Conservation (phyloP, 30 jellyfish, hydroid and myxozoan species). For the Kudoa iwatai region DNA sequence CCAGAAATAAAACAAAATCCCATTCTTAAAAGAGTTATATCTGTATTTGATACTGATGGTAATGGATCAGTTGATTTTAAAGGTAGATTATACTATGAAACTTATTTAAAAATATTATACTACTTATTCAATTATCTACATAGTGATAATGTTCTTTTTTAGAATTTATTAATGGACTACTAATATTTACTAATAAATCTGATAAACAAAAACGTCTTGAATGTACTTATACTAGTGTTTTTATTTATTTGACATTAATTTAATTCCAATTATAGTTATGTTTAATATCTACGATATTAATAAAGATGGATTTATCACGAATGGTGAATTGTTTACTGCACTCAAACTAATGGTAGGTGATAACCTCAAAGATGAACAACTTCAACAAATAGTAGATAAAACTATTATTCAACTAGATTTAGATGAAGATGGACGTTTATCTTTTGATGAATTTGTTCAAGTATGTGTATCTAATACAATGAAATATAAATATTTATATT, state of each 20-base stretch:
- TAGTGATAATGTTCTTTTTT: too few species aligned
- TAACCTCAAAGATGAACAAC: constrained; percentile 50
- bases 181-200: constrained; percentile 54
- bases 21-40: constrained; percentile 47
- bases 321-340: constrained; percentile 55
- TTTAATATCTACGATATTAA: constrained; percentile 52
- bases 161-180: constrained; percentile 57
- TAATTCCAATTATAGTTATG: constrained; percentile 10
- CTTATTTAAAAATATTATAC: background rate
- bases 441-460: constrained; percentile 32
- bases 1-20: constrained; percentile 88
- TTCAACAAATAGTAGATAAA: constrained; percentile 63
- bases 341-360: constrained; percentile 72
- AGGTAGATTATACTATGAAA: constrained; percentile 8
- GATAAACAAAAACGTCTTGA: constrained; percentile 22
- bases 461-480: too few species aligned
- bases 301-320: constrained; percentile 58
- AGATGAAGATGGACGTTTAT: constrained; percentile 74
- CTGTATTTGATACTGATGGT: constrained; percentile 79
- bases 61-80: constrained; percentile 56
- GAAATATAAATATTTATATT: too few species aligned
- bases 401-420: constrained; percentile 50
- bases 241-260: too few species aligned
- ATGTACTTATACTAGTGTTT: constrained; percentile 3
- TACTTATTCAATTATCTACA: background rate